Evolutionary conservation across 2,113 vertebrate species (phyloP), one percentile per base, ranked within the genome.

Genomic region (Riparia riparia): DNA sequence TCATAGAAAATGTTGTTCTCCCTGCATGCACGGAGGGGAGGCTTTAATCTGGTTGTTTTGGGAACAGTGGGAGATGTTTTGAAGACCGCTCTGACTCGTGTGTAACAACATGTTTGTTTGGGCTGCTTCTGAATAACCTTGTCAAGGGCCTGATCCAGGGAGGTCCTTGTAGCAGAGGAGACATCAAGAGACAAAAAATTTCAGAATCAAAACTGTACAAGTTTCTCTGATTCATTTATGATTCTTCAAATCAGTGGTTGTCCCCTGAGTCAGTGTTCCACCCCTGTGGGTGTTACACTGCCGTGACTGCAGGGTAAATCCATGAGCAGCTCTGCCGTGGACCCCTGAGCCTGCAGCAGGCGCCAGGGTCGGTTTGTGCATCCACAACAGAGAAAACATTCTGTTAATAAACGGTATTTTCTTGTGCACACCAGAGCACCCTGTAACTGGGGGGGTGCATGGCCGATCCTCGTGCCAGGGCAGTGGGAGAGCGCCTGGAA

Each of bases 1-100:
- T 96, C 92, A 78, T 1, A 85, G 90, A 60, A 91, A 81, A 42
- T 74, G 87, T 82, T 94, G 72, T 76, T 94, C 80, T 72, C 60
- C 37, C 65, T 53, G 41, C 50, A 2, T 45, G 65, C 3, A 10
- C 21, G 4, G 50, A 78, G 56, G 73, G 65, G 82, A 76, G 63
- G 70, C 85, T 91, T 90, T 86, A 76, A 90, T 88, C 82, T 86
- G 69, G 37, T 51, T 95, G 82, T 4, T 89, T 94, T 88, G 15
- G 88, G 92, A 96, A 96, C 92, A 95, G 49, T 28, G 34, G 88
- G 93, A 76, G 70, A 53, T 92, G 34, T 76, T 93, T 77, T 80
- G 89, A 81, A 83, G 89, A 41, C 47, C 0, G 0, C 5, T n/a
- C 54, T 64, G 66, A 57, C 31, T 77, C 77, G 50, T 58, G 10